Conservation (phyloP, 1,140 invertebrate genomes). For the Calephelis virginiensis region DNA sequence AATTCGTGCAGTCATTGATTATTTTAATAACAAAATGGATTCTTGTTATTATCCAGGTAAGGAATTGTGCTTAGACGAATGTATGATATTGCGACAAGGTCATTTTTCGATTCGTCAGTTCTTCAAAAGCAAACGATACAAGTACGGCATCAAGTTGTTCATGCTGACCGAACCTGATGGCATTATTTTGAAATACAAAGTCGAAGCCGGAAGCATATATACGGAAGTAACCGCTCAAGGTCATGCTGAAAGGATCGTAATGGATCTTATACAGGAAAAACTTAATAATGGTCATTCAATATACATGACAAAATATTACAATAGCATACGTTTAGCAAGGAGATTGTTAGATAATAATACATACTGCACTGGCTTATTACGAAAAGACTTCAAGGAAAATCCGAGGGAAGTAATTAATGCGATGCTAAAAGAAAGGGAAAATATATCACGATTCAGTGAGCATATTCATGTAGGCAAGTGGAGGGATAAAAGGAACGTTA, state of each 20-base stretch:
- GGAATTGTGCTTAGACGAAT: conserved; percentile 6
- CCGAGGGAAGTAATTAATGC: neutral
- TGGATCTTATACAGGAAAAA: conserved; percentile 12
- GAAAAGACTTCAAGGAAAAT: conserved; percentile 9
- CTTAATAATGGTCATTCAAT: conserved; percentile 16
- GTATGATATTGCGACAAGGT: conserved; percentile 2
- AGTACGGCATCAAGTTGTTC: neutral
- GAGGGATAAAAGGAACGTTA: neutral
- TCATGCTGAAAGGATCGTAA: conserved; percentile 14
- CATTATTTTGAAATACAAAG: conserved; percentile 1
- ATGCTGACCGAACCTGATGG: conserved; percentile 7
- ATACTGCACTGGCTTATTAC: conserved; percentile 15
- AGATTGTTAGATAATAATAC: conserved; percentile 9
- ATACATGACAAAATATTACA: conserved; percentile 17
- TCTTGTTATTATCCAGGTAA: conserved; percentile 8
- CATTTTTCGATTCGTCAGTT: neutral
- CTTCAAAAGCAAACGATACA: conserved; percentile 6
- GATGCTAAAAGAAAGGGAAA: conserved; percentile 4
- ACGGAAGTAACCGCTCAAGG: neutral
- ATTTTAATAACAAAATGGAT: conserved; percentile 19
- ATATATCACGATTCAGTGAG: conserved; percentile 10
- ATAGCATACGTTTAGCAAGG: conserved; percentile 12
- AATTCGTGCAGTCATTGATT: conserved; percentile 15
- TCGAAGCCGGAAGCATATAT: neutral
- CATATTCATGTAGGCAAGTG: conserved; percentile 3